phyloP scores from a whole-genome alignment of 2,888 invertebrate species.

The Plagodis dolabraria region DNA sequence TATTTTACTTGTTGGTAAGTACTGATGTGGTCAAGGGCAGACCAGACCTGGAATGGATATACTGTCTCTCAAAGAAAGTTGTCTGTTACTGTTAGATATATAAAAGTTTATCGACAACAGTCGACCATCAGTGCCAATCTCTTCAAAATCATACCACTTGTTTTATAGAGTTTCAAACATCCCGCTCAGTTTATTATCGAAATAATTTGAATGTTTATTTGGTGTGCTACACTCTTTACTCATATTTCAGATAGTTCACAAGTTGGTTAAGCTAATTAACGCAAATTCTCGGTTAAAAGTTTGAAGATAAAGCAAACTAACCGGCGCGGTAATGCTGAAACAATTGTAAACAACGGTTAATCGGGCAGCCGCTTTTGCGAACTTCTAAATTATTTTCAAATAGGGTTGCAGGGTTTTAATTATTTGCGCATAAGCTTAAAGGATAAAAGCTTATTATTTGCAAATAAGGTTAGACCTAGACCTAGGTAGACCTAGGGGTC shows the following conservation, averaged over 20 bases:
- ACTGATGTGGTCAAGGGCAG: too few species aligned
- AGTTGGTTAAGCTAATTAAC: conserved; percentile 37
- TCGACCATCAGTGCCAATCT: too few species aligned
- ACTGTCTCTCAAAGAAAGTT: too few species aligned
- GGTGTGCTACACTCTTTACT: background rate
- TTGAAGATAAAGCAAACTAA: conserved; percentile 35
- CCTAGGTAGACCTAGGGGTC: too few species aligned
- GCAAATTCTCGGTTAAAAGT: conserved; percentile 32
- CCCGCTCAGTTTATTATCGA: conserved; percentile 10
- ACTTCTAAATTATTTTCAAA: conserved; percentile 30
- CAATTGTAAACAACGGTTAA: conserved; percentile 33
- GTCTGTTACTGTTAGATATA: too few species aligned
- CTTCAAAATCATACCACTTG: background rate
- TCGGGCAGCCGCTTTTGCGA: conserved; percentile 24
- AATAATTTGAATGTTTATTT: conserved; percentile 6
- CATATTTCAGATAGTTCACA: conserved; percentile 23
- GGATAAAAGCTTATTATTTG: background rate
- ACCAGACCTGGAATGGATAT: too few species aligned
- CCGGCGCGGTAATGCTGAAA: conserved; percentile 22
- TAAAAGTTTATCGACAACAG: too few species aligned
- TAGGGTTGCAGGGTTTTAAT: conserved; percentile 22
- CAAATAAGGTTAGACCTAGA: too few species aligned
- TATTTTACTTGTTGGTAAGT: too few species aligned
- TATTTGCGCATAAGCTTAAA: conserved; percentile 2
- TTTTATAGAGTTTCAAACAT: background rate